Conservation (phyloP, 2,797 vertebrate genomes). For the Molossus alvarezi region DNA sequence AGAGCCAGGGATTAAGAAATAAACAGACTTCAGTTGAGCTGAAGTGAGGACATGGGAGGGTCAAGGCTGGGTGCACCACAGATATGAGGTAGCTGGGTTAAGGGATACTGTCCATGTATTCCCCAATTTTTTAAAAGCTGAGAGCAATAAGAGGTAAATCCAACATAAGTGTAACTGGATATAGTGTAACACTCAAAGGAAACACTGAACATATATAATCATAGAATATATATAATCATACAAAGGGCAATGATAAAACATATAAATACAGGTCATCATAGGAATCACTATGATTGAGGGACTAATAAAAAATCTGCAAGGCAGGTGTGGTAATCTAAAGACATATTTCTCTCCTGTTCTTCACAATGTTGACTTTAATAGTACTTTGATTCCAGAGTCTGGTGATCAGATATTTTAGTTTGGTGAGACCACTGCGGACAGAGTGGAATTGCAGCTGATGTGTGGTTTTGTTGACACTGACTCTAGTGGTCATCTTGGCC, state of each 20-base stretch:
- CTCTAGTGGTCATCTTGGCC: neutral
- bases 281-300: neutral
- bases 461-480: neutral
- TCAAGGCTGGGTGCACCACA: neutral
- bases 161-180: neutral
- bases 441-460: accelerated
- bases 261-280: neutral
- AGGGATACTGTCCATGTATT: neutral
- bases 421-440: neutral
- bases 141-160: neutral
- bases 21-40: slow-evolving; percentile 3
- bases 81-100: neutral
- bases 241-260: neutral
- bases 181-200: neutral
- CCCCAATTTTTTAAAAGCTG: slow-evolving; percentile 30
- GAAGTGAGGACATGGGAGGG: neutral
- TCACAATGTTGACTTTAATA: neutral
- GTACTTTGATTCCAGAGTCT: neutral
- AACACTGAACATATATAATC: neutral
- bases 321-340: neutral
- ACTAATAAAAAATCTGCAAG: neutral
- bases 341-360: neutral
- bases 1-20: neutral
- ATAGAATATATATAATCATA: neutral
- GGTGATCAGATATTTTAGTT: neutral